Evolutionary conservation across 2,888 invertebrate species (phyloP).

Genomic region (Callyntrura sp.): DNA sequence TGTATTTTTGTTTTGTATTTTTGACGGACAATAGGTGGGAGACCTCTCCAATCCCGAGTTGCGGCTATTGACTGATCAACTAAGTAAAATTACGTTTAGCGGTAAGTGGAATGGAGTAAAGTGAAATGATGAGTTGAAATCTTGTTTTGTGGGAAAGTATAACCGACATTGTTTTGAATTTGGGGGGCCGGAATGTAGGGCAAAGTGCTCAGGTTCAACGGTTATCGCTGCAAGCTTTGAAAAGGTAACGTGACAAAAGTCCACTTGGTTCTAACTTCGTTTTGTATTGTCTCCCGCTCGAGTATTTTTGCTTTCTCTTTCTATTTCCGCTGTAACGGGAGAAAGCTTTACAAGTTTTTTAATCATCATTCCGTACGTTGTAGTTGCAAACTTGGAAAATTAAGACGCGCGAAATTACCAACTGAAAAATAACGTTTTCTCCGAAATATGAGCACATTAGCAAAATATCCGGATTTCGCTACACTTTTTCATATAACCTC

Average conservation of each 20-base stretch:
- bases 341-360: too few relatives aligned
- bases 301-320: too few relatives aligned
- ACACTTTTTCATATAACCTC: too few relatives aligned
- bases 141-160: not conserved
- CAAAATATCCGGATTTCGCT: too few relatives aligned
- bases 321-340: too few relatives aligned
- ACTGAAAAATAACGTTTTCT: too few relatives aligned
- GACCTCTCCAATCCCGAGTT: conserved; percentile 96
- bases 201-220: conserved; percentile 94
- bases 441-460: too few relatives aligned
- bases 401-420: too few relatives aligned
- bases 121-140: not conserved
- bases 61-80: conserved; percentile 95
- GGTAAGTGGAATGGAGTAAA: conserved; percentile 87
- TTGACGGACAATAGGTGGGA: conserved; percentile 92
- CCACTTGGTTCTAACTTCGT: conserved; percentile 98
- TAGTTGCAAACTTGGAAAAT: too few relatives aligned
- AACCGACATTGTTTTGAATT: too few relatives aligned
- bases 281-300: conserved; percentile 97
- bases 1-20: conserved; percentile 47
- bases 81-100: conserved; percentile 96
- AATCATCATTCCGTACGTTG: too few relatives aligned
- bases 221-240: conserved; percentile 93
- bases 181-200: too few relatives aligned
- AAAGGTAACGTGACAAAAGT: conserved; percentile 90